phyloP scores from a whole-genome alignment of 1,140 invertebrate species.

The Muscidifurax raptorellus region DNA sequence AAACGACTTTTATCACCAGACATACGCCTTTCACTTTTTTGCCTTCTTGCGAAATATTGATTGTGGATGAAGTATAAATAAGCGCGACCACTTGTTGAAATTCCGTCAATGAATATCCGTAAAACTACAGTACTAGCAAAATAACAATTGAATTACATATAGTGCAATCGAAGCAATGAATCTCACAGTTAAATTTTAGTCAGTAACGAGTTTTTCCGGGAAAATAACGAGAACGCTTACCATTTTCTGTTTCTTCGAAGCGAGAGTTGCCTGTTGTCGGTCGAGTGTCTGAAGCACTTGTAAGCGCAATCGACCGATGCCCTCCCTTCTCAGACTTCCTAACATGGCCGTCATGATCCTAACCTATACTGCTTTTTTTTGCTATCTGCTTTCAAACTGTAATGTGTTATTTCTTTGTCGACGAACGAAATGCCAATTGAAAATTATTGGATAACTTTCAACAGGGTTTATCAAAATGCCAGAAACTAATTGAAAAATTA shows the following conservation, averaged over 20 bases:
- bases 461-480: not conserved
- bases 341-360: constrained; percentile 50
- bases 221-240: constrained; percentile 55
- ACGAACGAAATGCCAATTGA: not conserved
- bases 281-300: constrained; percentile 45
- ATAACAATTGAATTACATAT: not conserved
- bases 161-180: not conserved
- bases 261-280: constrained; percentile 54
- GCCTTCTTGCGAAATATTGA: constrained; percentile 39
- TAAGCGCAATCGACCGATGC: constrained; percentile 46
- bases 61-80: constrained; percentile 21
- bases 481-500: not conserved
- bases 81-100: constrained; percentile 43
- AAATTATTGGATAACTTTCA: not conserved
- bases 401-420: not conserved
- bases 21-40: constrained; percentile 34
- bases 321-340: constrained; percentile 43
- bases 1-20: not conserved
- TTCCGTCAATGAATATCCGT: not conserved
- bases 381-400: not conserved
- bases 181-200: not conserved
- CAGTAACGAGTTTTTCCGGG: not conserved
- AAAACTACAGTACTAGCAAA: too few relatives aligned
- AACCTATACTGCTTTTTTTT: constrained; percentile 52
- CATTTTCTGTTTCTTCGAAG: constrained; percentile 63